These are phyloP conservation scores for Alloplasta piceator DNA, from an alignment of 2,888 invertebrate genomes.

Conservation along the genomic window DNA sequence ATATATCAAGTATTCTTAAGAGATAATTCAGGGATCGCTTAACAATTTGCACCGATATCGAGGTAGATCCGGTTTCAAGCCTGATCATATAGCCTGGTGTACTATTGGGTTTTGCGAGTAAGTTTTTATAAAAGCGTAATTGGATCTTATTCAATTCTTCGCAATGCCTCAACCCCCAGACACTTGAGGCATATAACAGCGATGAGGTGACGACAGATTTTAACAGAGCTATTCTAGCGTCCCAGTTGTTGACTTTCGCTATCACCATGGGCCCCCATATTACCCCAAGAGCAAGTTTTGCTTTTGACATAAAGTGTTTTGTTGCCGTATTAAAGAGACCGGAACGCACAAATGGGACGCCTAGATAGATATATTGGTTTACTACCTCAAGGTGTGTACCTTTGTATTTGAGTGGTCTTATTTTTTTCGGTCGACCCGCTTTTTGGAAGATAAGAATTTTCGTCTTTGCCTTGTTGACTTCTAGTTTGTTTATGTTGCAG, in stretches of 20 bases:
- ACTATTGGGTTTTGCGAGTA: slow-evolving; percentile 8
- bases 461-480: too few species aligned
- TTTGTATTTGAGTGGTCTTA: slow-evolving; percentile 10
- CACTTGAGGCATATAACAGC: slow-evolving; percentile 11
- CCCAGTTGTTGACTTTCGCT: slow-evolving; percentile 1
- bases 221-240: not conserved
- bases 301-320: too few species aligned
- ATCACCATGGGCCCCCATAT: slow-evolving; percentile 27
- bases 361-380: not conserved
- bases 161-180: slow-evolving; percentile 34
- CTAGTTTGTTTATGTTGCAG: too few species aligned
- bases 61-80: slow-evolving; percentile 24
- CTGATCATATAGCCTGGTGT: slow-evolving; percentile 33
- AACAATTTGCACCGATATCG: not conserved
- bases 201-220: slow-evolving; percentile 13
- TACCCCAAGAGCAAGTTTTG: slow-evolving; percentile 1
- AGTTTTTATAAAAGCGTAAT: slow-evolving; percentile 13
- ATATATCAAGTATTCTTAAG: slow-evolving; percentile 16
- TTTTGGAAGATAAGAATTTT: slow-evolving; percentile 9
- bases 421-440: slow-evolving; percentile 33
- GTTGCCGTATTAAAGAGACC: not conserved
- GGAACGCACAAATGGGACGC: slow-evolving; percentile 10
- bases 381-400: not conserved
- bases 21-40: slow-evolving; percentile 1
- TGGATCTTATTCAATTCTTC: slow-evolving; percentile 32